Conservation (phyloP, 2,888 invertebrate species). For the Leptinotarsa rubiginosa region DNA sequence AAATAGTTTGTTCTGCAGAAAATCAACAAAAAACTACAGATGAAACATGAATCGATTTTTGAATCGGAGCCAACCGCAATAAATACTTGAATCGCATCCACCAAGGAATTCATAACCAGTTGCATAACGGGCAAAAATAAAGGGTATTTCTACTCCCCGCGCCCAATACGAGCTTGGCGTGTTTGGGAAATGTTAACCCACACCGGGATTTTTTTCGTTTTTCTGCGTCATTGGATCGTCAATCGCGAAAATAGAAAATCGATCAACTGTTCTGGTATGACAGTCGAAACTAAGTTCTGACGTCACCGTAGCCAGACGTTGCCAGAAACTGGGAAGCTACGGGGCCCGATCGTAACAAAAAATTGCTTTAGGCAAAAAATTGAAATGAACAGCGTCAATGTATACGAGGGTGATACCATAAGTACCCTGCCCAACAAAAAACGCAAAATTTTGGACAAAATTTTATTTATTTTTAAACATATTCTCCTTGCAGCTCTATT, state of each 20-base stretch:
- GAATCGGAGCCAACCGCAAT: neutral
- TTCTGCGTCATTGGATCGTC: slow-evolving; percentile 10
- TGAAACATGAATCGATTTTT: neutral
- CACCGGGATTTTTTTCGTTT: neutral
- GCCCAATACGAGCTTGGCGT: neutral
- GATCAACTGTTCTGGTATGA: neutral
- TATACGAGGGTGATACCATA: too few relatives aligned
- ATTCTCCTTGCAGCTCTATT: too few relatives aligned
- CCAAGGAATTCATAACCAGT: neutral
- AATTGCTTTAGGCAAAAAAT: too few relatives aligned
- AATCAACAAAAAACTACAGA: neutral
- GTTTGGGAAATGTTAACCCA: slow-evolving; percentile 10
- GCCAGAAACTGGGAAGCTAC: neutral
- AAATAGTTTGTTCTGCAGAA: neutral
- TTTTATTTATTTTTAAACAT: too few relatives aligned
- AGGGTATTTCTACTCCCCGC: neutral
- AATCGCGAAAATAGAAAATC: slow-evolving; percentile 12
- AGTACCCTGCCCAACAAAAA: too few relatives aligned
- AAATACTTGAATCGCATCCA: neutral
- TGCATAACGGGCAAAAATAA: neutral
- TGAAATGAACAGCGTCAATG: too few relatives aligned
- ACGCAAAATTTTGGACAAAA: too few relatives aligned
- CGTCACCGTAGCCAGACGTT: neutral
- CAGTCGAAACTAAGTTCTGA: neutral
- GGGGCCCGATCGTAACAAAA: neutral